phyloP scores from a whole-genome alignment of 2,888 invertebrate species.

The Diarsia dahlii region DNA sequence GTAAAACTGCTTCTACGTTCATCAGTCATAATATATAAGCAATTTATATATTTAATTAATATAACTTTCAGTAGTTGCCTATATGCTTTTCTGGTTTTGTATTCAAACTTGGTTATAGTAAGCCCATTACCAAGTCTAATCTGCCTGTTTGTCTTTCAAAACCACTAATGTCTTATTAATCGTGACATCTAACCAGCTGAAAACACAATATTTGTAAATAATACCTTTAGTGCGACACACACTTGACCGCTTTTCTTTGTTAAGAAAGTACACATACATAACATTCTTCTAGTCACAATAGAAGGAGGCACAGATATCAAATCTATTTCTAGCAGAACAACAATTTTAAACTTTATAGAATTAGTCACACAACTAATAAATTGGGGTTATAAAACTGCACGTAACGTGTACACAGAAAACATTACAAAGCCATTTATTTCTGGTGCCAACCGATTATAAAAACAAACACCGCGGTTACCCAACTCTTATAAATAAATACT shows the following conservation, averaged over 20 bases:
- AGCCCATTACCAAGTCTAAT: not conserved
- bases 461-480: conserved; percentile 51
- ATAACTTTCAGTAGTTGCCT: not conserved
- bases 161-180: too few species aligned
- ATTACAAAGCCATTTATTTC: conserved; percentile 58
- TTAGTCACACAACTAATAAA: conserved; percentile 49
- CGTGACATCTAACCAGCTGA: not conserved
- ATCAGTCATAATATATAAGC: not conserved
- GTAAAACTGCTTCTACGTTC: conserved; percentile 1
- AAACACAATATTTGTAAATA: not conserved
- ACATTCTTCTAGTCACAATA: not conserved
- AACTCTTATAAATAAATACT: conserved; percentile 60
- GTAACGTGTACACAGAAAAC: conserved; percentile 43
- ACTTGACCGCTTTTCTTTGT: not conserved
- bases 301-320: not conserved
- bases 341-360: conserved; percentile 3
- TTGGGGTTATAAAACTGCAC: conserved; percentile 44
- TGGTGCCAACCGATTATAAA: conserved; percentile 53
- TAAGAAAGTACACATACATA: not conserved
- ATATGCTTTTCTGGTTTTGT: not conserved
- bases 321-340: not conserved
- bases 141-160: too few species aligned
- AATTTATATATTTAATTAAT: not conserved
- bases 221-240: not conserved
- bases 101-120: not conserved